Percentiles rank a stretch among this genome's conserved stretches.
Conservation (phyloP, 2,113 vertebrate species). For the Pao palembangensis region DNA sequence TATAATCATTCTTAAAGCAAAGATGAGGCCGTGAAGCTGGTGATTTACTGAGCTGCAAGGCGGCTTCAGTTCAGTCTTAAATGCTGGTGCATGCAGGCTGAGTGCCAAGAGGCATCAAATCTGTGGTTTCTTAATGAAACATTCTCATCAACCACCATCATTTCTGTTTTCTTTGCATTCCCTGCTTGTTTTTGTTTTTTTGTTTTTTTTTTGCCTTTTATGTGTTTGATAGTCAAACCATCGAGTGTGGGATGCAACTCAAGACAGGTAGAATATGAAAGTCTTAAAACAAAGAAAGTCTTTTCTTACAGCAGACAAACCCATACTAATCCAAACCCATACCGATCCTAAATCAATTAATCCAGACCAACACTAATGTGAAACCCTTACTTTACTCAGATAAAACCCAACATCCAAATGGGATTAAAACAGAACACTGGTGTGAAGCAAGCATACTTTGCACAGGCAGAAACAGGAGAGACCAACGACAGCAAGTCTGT, state of each 20-base stretch:
- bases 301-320: too few relatives aligned
- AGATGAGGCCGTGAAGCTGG: conserved; percentile 44
- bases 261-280: conserved; percentile 19
- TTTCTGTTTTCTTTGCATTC: conserved; percentile 13
- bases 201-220: background rate
- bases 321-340: too few relatives aligned
- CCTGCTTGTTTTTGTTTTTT: conserved; percentile 8
- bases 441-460: too few relatives aligned
- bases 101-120: conserved; percentile 4
- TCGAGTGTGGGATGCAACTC: too few relatives aligned
- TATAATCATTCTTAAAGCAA: conserved; percentile 40
- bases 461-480: too few relatives aligned
- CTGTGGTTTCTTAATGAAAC: conserved; percentile 25
- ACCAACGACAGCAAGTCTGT: too few relatives aligned
- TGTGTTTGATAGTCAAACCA: conserved; percentile 11
- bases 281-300: too few relatives aligned
- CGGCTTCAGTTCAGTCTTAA: conserved; percentile 23
- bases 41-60: conserved; percentile 49
- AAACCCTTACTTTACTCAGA: too few relatives aligned
- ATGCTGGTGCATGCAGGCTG: conserved; percentile 7
- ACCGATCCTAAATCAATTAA: too few relatives aligned
- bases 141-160: background rate
- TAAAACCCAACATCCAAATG: too few relatives aligned
- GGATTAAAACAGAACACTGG: too few relatives aligned
- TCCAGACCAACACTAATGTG: too few relatives aligned